Percentiles rank a stretch among this genome's conserved stretches.
Evolutionary conservation across 2,888 invertebrate genomes (phyloP).

Genomic region (Tenthredo notha): DNA sequence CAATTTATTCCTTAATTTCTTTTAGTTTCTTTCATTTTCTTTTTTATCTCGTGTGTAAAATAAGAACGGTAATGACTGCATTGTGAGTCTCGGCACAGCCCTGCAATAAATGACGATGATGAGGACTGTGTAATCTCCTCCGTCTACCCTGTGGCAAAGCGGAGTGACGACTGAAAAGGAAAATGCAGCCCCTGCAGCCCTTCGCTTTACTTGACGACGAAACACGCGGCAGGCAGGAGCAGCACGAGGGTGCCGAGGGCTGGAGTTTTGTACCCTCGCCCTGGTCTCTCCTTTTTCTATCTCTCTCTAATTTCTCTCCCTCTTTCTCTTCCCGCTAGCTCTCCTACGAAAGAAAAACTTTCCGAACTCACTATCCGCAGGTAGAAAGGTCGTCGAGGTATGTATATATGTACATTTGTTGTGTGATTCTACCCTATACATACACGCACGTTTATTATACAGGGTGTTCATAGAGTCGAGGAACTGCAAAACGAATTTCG

Average conservation of each 20-base stretch:
- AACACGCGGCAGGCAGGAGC: neutral
- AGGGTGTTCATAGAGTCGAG: neutral
- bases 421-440: neutral
- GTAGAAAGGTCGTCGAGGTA: constrained; percentile 30
- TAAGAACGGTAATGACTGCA: neutral
- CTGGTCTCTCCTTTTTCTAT: constrained; percentile 37
- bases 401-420: neutral
- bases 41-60: neutral
- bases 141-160: constrained; percentile 22
- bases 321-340: constrained; percentile 55
- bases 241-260: constrained; percentile 34
- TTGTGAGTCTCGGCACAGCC: neutral
- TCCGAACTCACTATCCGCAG: constrained; percentile 53
- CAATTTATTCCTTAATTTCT: neutral
- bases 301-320: constrained; percentile 41
- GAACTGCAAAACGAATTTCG: neutral
- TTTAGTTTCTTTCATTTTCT: neutral
- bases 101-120: neutral
- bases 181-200: constrained; percentile 30
- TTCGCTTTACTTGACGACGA: constrained; percentile 1
- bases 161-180: constrained; percentile 46
- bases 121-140: neutral
- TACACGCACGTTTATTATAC: neutral
- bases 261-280: constrained; percentile 45
- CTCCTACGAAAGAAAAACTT: constrained; percentile 52